A percentile compares a stretch with the other conserved stretches of the same genome.
Conservation (phyloP, 2,888 invertebrate species). For the Crematogaster levior region DNA sequence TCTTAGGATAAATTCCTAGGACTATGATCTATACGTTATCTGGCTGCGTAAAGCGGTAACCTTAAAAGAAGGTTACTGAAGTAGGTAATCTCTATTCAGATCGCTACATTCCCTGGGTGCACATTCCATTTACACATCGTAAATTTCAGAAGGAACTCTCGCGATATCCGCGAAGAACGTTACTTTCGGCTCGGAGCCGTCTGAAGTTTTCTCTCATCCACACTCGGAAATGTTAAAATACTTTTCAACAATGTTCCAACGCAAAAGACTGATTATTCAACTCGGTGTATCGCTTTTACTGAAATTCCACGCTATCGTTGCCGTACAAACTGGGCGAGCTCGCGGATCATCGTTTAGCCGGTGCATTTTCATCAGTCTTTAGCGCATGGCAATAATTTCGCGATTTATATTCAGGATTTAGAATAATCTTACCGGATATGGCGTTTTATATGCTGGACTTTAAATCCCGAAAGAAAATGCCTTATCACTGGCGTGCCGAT, state of each 20-base stretch:
- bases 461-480: constrained; percentile 14
- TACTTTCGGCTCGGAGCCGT: constrained; percentile 12
- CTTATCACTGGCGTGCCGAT: constrained; percentile 17
- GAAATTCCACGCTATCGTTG: neutral
- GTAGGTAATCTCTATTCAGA: constrained; percentile 64
- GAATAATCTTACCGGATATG: neutral
- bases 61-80: constrained; percentile 62
- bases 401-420: constrained; percentile 5
- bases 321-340: neutral
- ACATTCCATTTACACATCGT: constrained; percentile 64
- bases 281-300: neutral
- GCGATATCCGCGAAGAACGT: constrained; percentile 28
- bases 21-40: constrained; percentile 56
- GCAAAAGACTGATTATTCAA: neutral
- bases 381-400: neutral
- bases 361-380: neutral
- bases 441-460: neutral
- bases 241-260: constrained; percentile 2
- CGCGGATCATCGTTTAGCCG: neutral
- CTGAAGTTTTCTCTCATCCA: constrained; percentile 14
- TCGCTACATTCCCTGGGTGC: constrained; percentile 59
- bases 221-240: constrained; percentile 23
- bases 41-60: constrained; percentile 46
- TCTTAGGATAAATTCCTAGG: constrained; percentile 43
- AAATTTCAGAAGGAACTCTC: constrained; percentile 50